Evolutionary conservation across 1,140 invertebrate species (phyloP).

Genomic region (Gyrodactylus salaris): DNA sequence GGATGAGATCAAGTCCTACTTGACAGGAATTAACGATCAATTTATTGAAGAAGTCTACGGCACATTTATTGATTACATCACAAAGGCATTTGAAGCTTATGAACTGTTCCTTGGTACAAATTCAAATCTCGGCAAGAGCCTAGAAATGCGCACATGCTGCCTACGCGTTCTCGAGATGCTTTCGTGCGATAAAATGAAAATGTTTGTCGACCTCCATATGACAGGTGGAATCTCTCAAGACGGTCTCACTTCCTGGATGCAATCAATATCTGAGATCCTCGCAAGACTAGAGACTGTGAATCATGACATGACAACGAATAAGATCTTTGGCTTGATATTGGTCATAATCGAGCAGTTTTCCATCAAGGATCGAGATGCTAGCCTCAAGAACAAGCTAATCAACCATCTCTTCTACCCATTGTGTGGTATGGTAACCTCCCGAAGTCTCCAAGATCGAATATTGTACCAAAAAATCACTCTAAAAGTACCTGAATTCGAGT

Average conservation of each 20-base stretch:
- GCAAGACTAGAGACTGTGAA: not conserved
- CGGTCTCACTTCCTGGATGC: not conserved
- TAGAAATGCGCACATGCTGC: not conserved
- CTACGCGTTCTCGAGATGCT: not conserved
- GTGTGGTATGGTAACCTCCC: not conserved
- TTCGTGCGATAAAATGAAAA: too few species aligned
- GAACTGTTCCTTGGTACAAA: too few species aligned
- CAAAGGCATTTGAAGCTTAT: too few species aligned
- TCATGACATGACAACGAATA: not conserved
- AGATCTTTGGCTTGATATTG: not conserved
- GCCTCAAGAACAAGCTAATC: not conserved
- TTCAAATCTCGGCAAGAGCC: too few species aligned
- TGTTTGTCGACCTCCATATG: not conserved
- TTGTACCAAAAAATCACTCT: not conserved
- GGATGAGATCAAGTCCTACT: too few species aligned
- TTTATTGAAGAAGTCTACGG: too few species aligned
- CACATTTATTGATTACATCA: too few species aligned
- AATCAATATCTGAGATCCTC: not conserved
- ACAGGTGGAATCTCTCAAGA: not conserved
- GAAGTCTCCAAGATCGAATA: not conserved
- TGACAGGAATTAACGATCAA: too few species aligned
- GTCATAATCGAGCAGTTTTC: not conserved
- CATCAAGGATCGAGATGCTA: not conserved
- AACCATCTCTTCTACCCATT: not conserved
- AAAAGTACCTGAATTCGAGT: not conserved